phyloP scores from a whole-genome alignment of 2,113 vertebrate genomes.

The Agapornis roseicollis region DNA sequence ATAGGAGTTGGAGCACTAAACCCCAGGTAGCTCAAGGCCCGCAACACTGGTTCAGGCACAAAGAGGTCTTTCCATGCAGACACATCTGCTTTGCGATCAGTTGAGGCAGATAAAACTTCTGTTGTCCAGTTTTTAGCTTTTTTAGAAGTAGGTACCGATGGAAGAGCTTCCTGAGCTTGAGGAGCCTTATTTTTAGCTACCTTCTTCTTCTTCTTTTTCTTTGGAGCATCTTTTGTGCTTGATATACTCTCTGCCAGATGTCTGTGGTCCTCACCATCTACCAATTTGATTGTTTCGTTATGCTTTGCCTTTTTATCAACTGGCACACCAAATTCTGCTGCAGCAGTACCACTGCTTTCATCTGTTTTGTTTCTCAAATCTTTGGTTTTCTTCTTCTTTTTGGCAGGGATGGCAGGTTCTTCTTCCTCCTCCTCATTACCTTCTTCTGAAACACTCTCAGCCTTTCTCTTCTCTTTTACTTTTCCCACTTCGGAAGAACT shows the following conservation, averaged over 20 bases:
- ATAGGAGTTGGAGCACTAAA: conserved; percentile 92
- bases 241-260: neutral
- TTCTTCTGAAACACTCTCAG: neutral
- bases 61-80: conserved; percentile 91
- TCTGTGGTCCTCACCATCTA: neutral
- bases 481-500: conserved; percentile 68
- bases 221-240: neutral
- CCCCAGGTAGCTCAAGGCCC: conserved; percentile 86
- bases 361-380: neutral
- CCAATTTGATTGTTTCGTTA: neutral
- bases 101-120: conserved; percentile 47
- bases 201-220: conserved; percentile 75
- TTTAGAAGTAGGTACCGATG: conserved; percentile 53
- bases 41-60: conserved; percentile 85
- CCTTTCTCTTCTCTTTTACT: conserved; percentile 75
- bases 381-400: conserved; percentile 66
- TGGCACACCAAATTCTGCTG: neutral
- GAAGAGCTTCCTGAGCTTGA: conserved; percentile 11
- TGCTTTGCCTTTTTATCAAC: neutral
- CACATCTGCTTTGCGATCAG: conserved; percentile 77
- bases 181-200: conserved; percentile 33
- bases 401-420: conserved; percentile 1
- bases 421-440: conserved; percentile 5
- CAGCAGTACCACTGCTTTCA: neutral
- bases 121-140: conserved; percentile 86